Conservation (phyloP, 2,888 invertebrate genomes). For the Eilema griseolum region DNA sequence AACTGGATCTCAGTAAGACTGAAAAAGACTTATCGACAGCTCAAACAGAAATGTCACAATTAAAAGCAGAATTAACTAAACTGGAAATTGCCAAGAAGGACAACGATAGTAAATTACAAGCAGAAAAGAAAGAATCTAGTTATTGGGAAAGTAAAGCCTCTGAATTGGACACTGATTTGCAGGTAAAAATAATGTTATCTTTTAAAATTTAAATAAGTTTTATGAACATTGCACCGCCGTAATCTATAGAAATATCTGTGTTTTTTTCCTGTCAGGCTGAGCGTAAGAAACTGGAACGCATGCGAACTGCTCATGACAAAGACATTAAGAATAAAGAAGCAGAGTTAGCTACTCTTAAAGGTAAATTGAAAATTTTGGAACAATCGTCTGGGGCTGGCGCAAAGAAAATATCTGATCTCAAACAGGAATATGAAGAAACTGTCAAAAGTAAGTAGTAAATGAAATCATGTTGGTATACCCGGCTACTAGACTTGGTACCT, state of each 20-base stretch:
- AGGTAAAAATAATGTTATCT: conserved; percentile 63
- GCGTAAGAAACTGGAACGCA: conserved; percentile 89
- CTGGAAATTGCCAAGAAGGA: conserved; percentile 87
- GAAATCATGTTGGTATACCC: too few species aligned
- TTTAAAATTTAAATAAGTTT: not conserved
- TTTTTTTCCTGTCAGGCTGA: conserved; percentile 80
- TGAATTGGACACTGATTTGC: conserved; percentile 88
- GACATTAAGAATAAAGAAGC: conserved; percentile 92
- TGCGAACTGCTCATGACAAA: conserved; percentile 90
- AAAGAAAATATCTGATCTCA: conserved; percentile 89
- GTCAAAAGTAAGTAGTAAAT: conserved; percentile 88
- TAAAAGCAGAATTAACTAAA: conserved; percentile 80
- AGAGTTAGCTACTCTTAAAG: conserved; percentile 91
- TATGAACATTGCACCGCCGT: not conserved
- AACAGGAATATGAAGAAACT: conserved; percentile 89
- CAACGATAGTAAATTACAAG: conserved; percentile 87
- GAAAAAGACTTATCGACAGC: conserved; percentile 78
- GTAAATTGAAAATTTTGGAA: conserved; percentile 90
- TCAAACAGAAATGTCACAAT: conserved; percentile 75
- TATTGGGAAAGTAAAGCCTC: conserved; percentile 89
- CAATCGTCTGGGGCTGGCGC: conserved; percentile 87
- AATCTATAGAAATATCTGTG: not conserved
- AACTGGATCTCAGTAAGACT: conserved; percentile 75
- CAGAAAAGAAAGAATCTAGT: conserved; percentile 88
- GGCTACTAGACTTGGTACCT: not conserved